These are phyloP conservation scores for Apodemus speciosus DNA, from an alignment of 2,113 vertebrate species.

Conservation along the genomic window DNA sequence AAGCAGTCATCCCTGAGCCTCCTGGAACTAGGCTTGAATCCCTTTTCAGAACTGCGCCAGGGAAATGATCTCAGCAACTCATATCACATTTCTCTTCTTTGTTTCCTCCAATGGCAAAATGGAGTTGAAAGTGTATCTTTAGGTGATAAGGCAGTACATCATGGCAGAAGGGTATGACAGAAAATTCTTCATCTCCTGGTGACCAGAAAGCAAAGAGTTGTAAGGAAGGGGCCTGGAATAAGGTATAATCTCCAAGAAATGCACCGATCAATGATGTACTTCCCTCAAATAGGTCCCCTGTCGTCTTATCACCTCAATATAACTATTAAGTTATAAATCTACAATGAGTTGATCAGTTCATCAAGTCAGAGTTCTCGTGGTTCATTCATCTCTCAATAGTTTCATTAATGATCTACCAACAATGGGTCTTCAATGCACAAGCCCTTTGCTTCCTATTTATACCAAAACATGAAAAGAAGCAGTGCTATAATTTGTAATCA, in stretches of 20 bases:
- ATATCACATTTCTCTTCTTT: background rate
- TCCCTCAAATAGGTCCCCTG: background rate
- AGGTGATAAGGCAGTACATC: background rate
- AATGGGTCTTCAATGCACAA: background rate
- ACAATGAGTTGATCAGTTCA: background rate
- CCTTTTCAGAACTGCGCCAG: background rate
- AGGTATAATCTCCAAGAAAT: background rate
- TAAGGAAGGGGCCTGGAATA: background rate
- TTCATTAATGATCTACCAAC: background rate
- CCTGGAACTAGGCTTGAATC: background rate
- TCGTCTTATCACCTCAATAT: background rate
- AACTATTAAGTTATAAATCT: background rate
- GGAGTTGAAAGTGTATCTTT: background rate
- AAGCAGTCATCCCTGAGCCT: background rate
- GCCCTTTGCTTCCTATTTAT: background rate
- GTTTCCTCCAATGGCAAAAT: background rate
- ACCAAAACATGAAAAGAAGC: background rate
- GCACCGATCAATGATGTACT: background rate
- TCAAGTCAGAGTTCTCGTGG: background rate
- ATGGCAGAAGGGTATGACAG: background rate
- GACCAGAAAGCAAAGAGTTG: background rate
- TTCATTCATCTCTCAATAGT: background rate
- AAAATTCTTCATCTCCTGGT: background rate
- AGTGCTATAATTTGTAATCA: background rate
- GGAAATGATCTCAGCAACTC: background rate